Percentiles rank a stretch among this genome's conserved stretches.
These are phyloP conservation scores for Ptychadena robeensis DNA, from an alignment of 2,797 vertebrate genomes.

Conservation along the genomic window DNA sequence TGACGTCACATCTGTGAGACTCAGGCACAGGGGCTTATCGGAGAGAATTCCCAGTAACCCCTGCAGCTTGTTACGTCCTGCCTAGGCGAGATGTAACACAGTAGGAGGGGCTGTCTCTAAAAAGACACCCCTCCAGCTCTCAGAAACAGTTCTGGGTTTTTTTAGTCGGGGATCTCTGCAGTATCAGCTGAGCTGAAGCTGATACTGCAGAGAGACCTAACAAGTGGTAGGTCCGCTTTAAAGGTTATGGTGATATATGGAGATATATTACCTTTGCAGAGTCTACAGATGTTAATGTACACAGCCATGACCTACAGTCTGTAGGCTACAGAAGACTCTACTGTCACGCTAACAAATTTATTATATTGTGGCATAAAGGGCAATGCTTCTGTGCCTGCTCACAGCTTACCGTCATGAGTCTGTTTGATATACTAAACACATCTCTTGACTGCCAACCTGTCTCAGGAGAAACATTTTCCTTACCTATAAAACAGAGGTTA, in stretches of 20 bases:
- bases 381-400: not conserved
- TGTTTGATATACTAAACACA: conserved; percentile 34
- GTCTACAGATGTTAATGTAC: conserved; percentile 11
- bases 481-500: conserved; percentile 44
- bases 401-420: not conserved
- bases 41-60: no score
- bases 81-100: no score
- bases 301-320: not conserved
- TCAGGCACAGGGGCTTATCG: no score
- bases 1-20: no score
- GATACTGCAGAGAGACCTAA: no score
- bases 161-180: no score
- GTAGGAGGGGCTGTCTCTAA: no score
- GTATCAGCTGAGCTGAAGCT: no score
- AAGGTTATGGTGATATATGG: not conserved
- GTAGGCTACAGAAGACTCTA: not conserved
- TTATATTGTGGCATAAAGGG: not conserved
- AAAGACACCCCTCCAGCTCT: no score
- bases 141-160: no score
- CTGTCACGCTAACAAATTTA: not conserved
- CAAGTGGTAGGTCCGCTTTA: no score
- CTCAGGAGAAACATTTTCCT: conserved; percentile 21
- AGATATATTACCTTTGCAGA: not conserved
- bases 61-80: no score
- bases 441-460: conserved; percentile 2